These are phyloP conservation scores for Sisyra terminalis DNA, from an alignment of 2,888 invertebrate genomes.

Conservation along the genomic window DNA sequence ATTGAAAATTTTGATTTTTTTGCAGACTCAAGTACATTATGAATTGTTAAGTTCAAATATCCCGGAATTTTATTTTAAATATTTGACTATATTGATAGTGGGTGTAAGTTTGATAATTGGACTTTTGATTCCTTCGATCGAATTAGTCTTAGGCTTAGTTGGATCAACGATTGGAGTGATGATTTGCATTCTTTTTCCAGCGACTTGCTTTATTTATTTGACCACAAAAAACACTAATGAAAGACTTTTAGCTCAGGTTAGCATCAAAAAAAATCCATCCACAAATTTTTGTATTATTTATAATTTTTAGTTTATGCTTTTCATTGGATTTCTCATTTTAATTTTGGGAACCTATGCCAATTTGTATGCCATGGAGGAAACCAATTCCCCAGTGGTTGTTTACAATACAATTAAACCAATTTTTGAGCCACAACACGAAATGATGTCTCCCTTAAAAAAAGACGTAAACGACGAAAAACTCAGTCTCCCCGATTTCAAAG, in stretches of 20 bases:
- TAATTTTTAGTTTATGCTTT: constrained; percentile 47
- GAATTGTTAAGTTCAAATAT: constrained; percentile 53
- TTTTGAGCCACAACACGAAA: no score
- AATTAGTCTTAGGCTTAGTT: constrained; percentile 82
- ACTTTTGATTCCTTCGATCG: constrained; percentile 81
- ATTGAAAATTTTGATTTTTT: constrained; percentile 10
- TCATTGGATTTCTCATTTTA: constrained; percentile 74
- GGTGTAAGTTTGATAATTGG: constrained; percentile 59
- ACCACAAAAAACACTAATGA: constrained; percentile 75
- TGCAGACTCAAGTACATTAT: constrained; percentile 47
- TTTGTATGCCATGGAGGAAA: constrained; percentile 53
- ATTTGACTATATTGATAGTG: constrained; percentile 68
- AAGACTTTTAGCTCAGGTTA: constrained; percentile 68
- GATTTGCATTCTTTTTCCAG: constrained; percentile 85
- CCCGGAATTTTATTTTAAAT: constrained; percentile 67
- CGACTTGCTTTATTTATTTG: constrained; percentile 72
- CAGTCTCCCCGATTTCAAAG: no score
- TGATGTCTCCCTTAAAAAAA: no score
- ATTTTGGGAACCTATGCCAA: constrained; percentile 84
- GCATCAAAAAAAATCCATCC: no score
- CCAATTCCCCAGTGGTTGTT: constrained; percentile 24
- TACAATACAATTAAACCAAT: no score
- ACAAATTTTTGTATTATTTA: no score
- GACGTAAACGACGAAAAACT: no score
- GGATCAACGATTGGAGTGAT: constrained; percentile 92